Conservation (phyloP, 2,888 invertebrate genomes). For the Chromoteleia sp. region DNA sequence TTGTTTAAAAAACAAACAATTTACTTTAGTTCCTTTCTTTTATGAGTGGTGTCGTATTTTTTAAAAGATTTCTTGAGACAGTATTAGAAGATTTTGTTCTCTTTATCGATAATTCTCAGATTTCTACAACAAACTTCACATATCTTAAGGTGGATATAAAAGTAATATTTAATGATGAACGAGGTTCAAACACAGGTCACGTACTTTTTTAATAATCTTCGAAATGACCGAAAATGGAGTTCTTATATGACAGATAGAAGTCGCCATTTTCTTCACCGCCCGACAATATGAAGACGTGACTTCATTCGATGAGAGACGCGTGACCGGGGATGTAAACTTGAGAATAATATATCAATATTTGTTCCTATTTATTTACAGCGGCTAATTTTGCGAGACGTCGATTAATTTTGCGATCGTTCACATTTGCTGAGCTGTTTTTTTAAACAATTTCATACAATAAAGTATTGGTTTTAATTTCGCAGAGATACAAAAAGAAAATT, state of each 20-base stretch:
- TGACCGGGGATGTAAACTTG: conserved; percentile 47
- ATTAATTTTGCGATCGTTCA: too few species aligned
- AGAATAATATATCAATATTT: conserved; percentile 46
- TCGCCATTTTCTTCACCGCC: conserved; percentile 41
- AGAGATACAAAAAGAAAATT: neutral
- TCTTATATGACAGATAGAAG: conserved; percentile 53
- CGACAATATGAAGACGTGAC: conserved; percentile 62
- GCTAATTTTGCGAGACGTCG: neutral
- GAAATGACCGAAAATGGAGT: conserved; percentile 50
- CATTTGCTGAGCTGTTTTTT: too few species aligned
- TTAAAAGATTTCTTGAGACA: too few species aligned
- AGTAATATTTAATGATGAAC: conserved; percentile 32
- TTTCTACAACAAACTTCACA: neutral
- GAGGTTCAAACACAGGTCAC: conserved; percentile 40
- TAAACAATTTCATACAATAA: too few species aligned
- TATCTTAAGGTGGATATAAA: conserved; percentile 8
- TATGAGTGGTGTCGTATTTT: too few species aligned
- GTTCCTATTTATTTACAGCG: conserved; percentile 1
- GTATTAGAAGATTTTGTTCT: too few species aligned
- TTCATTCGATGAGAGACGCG: conserved; percentile 45
- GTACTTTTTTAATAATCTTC: conserved; percentile 62
- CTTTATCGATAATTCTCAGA: too few species aligned
- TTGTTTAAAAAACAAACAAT: too few species aligned
- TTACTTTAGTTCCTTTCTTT: too few species aligned
- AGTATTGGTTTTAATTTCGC: neutral